Conservation (phyloP, 2,797 vertebrate species). For the Oophaga sylvatica region DNA sequence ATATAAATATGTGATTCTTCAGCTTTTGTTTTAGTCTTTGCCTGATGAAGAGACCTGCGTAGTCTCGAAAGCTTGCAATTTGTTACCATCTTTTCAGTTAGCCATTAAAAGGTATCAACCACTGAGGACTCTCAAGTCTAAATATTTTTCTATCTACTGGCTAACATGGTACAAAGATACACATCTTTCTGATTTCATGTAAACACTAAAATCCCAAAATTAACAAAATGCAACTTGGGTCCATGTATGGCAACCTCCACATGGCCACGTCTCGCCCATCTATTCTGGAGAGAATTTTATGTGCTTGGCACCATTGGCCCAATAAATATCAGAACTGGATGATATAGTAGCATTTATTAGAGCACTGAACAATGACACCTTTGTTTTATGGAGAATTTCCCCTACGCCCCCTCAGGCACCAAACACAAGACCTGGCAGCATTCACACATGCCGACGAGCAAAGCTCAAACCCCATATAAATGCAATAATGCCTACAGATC, state of each 20-base stretch:
- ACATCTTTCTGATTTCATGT: no score
- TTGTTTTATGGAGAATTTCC: neutral
- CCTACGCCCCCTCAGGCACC: neutral
- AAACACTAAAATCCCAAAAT: no score
- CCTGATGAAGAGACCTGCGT: no score
- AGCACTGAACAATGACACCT: neutral
- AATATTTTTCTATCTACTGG: no score
- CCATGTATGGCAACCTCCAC: neutral
- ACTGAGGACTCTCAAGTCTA: no score
- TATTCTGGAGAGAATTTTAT: neutral
- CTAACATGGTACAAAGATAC: no score
- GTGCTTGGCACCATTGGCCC: neutral
- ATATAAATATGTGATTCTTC: no score
- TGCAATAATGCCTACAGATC: neutral
- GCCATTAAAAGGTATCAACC: no score
- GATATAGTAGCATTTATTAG: neutral
- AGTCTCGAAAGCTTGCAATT: no score
- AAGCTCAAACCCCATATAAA: neutral
- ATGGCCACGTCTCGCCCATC: neutral
- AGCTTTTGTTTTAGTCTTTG: no score
- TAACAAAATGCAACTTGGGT: neutral
- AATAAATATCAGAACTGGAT: neutral
- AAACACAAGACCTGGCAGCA: neutral
- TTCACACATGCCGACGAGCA: neutral
- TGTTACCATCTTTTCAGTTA: no score